Evolutionary conservation across 2,113 vertebrate genomes (phyloP), one percentile per base, ranked within the genome.

Genomic region (Hippoglossus stenolepis): DNA sequence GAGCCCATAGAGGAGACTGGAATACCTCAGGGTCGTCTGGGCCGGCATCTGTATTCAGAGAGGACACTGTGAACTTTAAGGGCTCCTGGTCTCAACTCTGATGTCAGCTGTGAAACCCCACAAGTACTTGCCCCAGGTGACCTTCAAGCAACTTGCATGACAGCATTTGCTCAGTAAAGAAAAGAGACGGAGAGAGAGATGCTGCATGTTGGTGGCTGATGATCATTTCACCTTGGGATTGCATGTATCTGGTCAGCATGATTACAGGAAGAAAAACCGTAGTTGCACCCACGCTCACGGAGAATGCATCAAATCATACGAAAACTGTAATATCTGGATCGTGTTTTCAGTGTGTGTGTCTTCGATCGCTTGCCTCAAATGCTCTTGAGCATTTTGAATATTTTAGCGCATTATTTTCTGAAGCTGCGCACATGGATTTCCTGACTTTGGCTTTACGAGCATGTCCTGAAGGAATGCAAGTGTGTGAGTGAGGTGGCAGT

Each of bases 201-300:
- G 79, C 66, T 68, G 79, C 89, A 88, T 88, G 86, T 64, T 31
- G 40, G 73, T 62, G 70, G 64, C 53, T 77, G 84, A 77, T 71
- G 58, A 63, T 86, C 28, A 51, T 81, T 68, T 81, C 60, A 77
- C 45, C 43, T 61, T 67, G 63, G 47, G 60, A 73, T 31, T n/a
- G 92, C 89, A 91, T 92, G 92, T 54, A 38, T 78, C 62, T 62
- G 66, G 77, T 79, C 73, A 15, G 86, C 83, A 86, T 87, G 81
- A 80, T 57, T 58, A 73, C 76, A 73, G 83, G 70, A 81, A 82
- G 80, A 88, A 86, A 88, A 91, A 88, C 64, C 15, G 18, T 75
- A 64, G 61, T 49, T 26, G 63, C 58, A 73, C 58, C 75, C 63
- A 74, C 3, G 45, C 56, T 76, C 60, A 38, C 65, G 49, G 43